Base-by-base conservation (phyloP, 92 coral and sea anemone genomes). In the Montipora capitata region DNA sequence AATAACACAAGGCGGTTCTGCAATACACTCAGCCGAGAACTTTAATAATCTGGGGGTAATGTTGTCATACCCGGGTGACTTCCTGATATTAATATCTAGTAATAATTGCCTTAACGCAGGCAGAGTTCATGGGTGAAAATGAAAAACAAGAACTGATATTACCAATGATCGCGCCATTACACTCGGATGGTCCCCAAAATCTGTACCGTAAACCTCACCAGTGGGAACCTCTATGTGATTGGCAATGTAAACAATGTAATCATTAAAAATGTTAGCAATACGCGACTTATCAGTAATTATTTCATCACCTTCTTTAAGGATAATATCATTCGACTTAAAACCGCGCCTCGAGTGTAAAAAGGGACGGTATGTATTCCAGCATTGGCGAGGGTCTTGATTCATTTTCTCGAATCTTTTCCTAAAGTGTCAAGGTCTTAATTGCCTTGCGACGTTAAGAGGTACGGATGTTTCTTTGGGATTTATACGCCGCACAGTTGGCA, bases 41-140 rank as follows among this genome's bases (percentile, higher is more conserved):
- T n/a, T n/a, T n/a, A n/a, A n/a, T n/a, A n/a, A n/a, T n/a, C n/a
- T n/a, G n/a, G n/a, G n/a, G n/a, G n/a, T n/a, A n/a, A n/a, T n/a
- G n/a, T n/a, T n/a, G n/a, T n/a, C n/a, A n/a, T n/a, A n/a, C n/a
- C n/a, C n/a, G n/a, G n/a, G n/a, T n/a, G n/a, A n/a, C 44, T 79
- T 79, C 12, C 68, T 57, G 45, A 79, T 44, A 17, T 65, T 65
- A 68, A 68, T 68, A 68, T 1, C 74, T 68, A 8, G 14, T 54
- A 8, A 10, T 54, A 54, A 54, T 8, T 54, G 59, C 59, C 5
- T 48, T 10, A 54, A 54, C 59, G 14, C 59, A 54, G 59, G 14
- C 59, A 54, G 59, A 54, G 13, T 54, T 54, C 11, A 1, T 54
- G 14, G 14, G 59, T 1, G 59, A 0, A 54, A 54, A 54, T 8